Percentiles rank a stretch among this genome's conserved stretches.
These are phyloP conservation scores for Phytoseiulus persimilis DNA, from an alignment of 2,888 invertebrate species.

Conservation along the genomic window DNA sequence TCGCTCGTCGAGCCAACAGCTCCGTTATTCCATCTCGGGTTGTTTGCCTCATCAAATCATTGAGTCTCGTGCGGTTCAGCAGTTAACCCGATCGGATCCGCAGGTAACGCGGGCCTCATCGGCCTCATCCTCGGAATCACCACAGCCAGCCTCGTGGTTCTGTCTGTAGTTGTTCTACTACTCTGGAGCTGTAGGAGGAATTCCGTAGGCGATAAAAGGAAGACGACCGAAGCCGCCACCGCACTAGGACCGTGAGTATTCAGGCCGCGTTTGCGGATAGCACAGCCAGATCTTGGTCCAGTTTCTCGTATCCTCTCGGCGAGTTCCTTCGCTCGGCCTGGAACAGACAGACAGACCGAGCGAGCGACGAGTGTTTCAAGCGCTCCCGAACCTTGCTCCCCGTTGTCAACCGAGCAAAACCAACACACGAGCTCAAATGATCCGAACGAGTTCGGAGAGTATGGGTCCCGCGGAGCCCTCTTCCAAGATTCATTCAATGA, in stretches of 20 bases:
- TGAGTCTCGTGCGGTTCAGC: no score
- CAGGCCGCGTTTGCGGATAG: no score
- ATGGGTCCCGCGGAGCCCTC: neutral
- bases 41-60: neutral
- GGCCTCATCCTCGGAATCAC: conserved; percentile 26
- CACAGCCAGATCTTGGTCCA: no score
- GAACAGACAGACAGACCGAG: no score
- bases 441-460: neutral
- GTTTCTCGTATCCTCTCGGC: no score
- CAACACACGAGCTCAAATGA: neutral
- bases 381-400: neutral
- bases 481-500: neutral
- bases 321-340: no score
- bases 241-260: conserved; percentile 26
- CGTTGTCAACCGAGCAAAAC: neutral
- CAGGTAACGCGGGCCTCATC: conserved; percentile 23
- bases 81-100: neutral
- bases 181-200: conserved; percentile 25
- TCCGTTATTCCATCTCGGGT: no score
- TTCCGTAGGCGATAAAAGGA: conserved; percentile 6
- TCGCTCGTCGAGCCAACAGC: no score
- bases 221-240: conserved; percentile 13
- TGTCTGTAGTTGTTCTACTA: neutral
- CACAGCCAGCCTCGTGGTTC: conserved; percentile 20
- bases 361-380: neutral